A percentile compares a stretch with the other conserved stretches of the same genome.
Conservation (phyloP, 35 echinoderm and acorn worm genomes). For the Chiridota heheva region DNA sequence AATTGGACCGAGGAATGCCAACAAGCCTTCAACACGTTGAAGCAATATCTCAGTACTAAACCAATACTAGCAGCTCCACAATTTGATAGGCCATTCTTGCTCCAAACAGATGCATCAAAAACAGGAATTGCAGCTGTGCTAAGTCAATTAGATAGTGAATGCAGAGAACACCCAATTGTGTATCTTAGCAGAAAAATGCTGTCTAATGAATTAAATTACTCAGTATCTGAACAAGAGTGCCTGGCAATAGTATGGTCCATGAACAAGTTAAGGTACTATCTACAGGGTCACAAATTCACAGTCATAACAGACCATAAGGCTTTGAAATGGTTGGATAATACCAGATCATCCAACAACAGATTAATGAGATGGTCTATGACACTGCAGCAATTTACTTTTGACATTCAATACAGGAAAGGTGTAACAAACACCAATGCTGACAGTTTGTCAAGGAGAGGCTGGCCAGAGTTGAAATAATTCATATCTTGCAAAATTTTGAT, state of each 20-base stretch:
- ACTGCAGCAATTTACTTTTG: constrained; percentile 24
- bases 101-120: constrained; percentile 31
- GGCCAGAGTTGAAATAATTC: no score
- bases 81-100: background rate
- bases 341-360: background rate
- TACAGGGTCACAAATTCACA: constrained; percentile 20
- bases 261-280: background rate
- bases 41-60: background rate
- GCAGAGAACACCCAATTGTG: constrained; percentile 1
- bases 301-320: constrained; percentile 1
- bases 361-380: constrained; percentile 7
- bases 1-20: constrained; percentile 1
- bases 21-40: constrained; percentile 28
- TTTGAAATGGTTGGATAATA: constrained; percentile 4
- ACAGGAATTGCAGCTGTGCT: constrained; percentile 13
- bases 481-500: no score
- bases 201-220: background rate
- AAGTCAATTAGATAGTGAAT: background rate
- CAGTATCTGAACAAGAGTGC: background rate
- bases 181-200: background rate
- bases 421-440: background rate
- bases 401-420: constrained; percentile 3
- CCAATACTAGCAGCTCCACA: constrained; percentile 27
- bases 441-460: constrained; percentile 15
- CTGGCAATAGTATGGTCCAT: background rate